A percentile compares a stretch with the other conserved stretches of the same genome.
Evolutionary conservation across 1,140 invertebrate genomes (phyloP).

Genomic region (Notospermus geniculatus): DNA sequence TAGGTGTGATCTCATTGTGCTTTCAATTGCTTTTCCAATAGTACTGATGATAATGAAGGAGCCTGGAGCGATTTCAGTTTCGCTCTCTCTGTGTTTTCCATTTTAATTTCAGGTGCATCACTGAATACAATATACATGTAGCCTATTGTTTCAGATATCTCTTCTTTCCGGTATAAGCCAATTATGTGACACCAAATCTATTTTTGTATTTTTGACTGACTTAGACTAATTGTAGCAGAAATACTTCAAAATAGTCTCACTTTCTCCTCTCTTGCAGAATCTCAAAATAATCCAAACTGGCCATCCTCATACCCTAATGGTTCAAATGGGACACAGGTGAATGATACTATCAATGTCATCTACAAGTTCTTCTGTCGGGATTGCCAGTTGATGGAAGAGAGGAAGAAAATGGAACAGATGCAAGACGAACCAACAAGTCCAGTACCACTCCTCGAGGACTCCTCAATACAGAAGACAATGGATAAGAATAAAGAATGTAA

Average conservation of each 20-base stretch:
- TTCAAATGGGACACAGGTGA: conserved; percentile 38
- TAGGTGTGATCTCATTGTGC: too few relatives aligned
- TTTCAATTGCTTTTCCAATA: too few relatives aligned
- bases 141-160: too few relatives aligned
- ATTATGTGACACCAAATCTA: too few relatives aligned
- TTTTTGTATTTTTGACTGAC: too few relatives aligned
- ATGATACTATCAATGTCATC: conserved; percentile 51
- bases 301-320: conserved; percentile 34
- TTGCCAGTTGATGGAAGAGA: conserved; percentile 65
- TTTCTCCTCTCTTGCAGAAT: conserved; percentile 32
- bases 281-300: conserved; percentile 50
- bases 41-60: too few relatives aligned
- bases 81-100: too few relatives aligned
- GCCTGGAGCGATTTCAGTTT: too few relatives aligned
- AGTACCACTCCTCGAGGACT: conserved; percentile 84
- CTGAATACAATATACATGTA: too few relatives aligned
- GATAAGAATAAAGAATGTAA: conserved; percentile 98
- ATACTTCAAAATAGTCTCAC: neutral
- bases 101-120: too few relatives aligned
- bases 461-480: conserved; percentile 86
- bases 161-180: too few relatives aligned
- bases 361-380: conserved; percentile 57
- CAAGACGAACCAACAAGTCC: conserved; percentile 19
- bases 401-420: conserved; percentile 35
- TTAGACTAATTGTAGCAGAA: too few relatives aligned